Conservation (phyloP, 2,797 vertebrate genomes). For the Podargus strigoides region DNA sequence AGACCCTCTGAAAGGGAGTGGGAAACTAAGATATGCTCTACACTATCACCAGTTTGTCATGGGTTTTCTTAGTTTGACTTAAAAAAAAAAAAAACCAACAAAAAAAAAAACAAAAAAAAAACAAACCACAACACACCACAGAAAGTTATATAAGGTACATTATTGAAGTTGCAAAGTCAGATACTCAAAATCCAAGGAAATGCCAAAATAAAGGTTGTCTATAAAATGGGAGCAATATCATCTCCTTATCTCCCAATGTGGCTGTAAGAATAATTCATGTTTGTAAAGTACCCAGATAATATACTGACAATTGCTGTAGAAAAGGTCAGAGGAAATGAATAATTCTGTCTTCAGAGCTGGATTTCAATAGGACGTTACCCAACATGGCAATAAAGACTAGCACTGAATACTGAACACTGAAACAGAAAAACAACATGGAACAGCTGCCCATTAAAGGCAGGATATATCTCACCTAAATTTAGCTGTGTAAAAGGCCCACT, state of each 20-base stretch:
- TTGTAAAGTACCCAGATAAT: not conserved
- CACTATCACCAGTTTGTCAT: not conserved
- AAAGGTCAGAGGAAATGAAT: slow-evolving; percentile 41
- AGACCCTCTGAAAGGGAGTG: not conserved
- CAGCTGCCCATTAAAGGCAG: not conserved
- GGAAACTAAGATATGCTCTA: not conserved
- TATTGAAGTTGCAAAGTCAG: not conserved
- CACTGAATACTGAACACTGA: not conserved
- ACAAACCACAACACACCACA: too few relatives aligned
- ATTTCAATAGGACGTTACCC: not conserved
- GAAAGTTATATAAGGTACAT: not conserved
- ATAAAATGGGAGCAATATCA: not conserved
- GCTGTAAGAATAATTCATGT: not conserved
- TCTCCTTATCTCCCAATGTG: not conserved
- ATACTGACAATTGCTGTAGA: not conserved
- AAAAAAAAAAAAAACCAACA: not conserved
- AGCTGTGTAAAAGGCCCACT: not conserved
- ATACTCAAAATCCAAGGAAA: not conserved
- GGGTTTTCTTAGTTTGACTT: not conserved
- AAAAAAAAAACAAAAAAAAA: too few relatives aligned
- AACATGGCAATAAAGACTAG: not conserved
- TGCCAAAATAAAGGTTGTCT: not conserved
- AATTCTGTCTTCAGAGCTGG: not conserved
- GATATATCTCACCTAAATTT: not conserved
- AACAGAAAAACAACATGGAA: not conserved